Percentiles rank a stretch among this genome's conserved stretches.
phyloP scores from a whole-genome alignment of 2,797 vertebrate genomes.

The Microchirus variegatus region DNA sequence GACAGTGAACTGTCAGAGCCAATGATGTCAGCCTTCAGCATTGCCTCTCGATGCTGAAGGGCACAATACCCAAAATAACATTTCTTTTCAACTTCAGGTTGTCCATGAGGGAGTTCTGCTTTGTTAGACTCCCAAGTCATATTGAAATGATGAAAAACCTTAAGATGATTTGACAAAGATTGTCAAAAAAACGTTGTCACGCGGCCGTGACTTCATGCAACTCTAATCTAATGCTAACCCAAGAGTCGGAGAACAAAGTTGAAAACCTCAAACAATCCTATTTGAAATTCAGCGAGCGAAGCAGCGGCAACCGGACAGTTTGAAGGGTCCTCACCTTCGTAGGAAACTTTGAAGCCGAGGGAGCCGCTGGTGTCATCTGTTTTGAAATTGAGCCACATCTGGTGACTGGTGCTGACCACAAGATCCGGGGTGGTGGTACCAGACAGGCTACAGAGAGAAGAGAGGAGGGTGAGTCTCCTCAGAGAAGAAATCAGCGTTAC shows the following conservation, averaged over 20 bases:
- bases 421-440: conserved; percentile 95
- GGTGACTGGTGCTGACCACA: conserved; percentile 96
- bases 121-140: background rate
- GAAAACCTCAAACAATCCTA: background rate
- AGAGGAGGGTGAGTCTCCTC: conserved; percentile 8
- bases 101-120: background rate
- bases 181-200: background rate
- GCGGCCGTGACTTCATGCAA: background rate
- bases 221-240: background rate
- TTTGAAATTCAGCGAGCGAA: background rate
- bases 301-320: background rate
- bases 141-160: background rate
- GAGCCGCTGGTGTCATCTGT: conserved; percentile 95
- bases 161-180: background rate
- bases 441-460: conserved; percentile 84
- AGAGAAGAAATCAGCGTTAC: background rate
- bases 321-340: conserved; percentile 85
- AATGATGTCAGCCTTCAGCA: conserved; percentile 10
- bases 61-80: background rate
- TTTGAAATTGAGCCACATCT: conserved; percentile 99
- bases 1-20: conserved; percentile 4
- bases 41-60: background rate
- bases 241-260: background rate
- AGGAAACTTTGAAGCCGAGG: conserved; percentile 95
- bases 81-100: background rate